A percentile compares a stretch with the other conserved stretches of the same genome.
Conservation (phyloP, 2,113 vertebrate species). For the Stegastes partitus region DNA sequence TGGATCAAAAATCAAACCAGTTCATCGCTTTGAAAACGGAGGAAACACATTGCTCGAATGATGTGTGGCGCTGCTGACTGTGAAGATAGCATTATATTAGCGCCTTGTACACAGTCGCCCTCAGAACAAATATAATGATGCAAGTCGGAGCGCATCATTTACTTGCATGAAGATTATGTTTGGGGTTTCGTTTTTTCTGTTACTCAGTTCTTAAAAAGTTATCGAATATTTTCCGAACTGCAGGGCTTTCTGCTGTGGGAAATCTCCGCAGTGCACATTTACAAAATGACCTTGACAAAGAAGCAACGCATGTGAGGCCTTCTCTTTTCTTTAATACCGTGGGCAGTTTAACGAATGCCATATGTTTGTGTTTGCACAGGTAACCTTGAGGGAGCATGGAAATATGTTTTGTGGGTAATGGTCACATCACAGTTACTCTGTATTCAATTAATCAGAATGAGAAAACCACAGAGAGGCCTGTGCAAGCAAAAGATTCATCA, state of each 20-base stretch:
- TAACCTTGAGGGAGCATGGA: conserved; percentile 43
- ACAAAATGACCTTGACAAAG: conserved; percentile 31
- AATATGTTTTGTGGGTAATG: conserved; percentile 52
- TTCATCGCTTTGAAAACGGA: conserved; percentile 35
- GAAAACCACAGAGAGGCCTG: conserved; percentile 40
- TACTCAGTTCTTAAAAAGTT: neutral
- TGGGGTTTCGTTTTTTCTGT: neutral
- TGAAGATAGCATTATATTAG: conserved; percentile 11
- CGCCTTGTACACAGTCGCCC: conserved; percentile 6
- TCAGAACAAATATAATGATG: conserved; percentile 32
- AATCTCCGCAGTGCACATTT: no score
- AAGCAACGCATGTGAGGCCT: neutral
- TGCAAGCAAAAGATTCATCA: conserved; percentile 61
- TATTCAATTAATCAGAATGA: conserved; percentile 64
- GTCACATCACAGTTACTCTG: conserved; percentile 40
- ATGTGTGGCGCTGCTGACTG: neutral
- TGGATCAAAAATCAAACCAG: conserved; percentile 1
- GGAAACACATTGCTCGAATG: conserved; percentile 5
- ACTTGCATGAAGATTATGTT: conserved; percentile 5
- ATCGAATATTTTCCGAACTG: no score
- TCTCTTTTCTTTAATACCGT: conserved; percentile 36
- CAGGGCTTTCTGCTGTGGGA: no score
- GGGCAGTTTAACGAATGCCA: conserved; percentile 60
- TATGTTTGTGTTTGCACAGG: conserved; percentile 33
- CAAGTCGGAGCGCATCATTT: conserved; percentile 16